Evolutionary conservation across 1,140 invertebrate species (phyloP), one percentile per base, ranked within the genome.

Genomic region (Cotesia vestalis): DNA sequence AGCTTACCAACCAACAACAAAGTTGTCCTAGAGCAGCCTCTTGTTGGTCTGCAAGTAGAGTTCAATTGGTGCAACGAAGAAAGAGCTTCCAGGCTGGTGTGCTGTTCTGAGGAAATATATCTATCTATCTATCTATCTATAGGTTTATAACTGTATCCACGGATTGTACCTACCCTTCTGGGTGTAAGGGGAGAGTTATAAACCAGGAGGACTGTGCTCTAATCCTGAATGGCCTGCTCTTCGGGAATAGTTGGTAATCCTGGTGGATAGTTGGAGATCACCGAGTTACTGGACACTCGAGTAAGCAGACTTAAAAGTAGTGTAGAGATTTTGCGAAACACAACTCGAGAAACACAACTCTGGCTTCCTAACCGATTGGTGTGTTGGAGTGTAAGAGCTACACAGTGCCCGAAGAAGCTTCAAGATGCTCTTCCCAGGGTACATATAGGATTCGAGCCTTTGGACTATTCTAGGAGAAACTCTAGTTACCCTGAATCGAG

Each of bases 191-290:
- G 52, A 12, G 69, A 72, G 70, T 73, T 60, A 66, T 60, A 74
- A 55, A 66, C 59, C 57, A 66, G 52, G 9, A 20, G 12, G 27
- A 68, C 52, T 53, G 38, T 69, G 71, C 77, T 83, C 80, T 87
- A 87, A 87, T 86, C 85, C 84, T 77, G 79, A 82, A 85, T 81
- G 82, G 81, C 76, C 81, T 77, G 84, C 82, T 87, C 85, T 87
- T 87, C 81, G 81, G 80, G 81, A 84, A 87, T 87, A 86, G 85
- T 87, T 87, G 81, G 85, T 87, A 87, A 87, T 87, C 85, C 85
- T 83, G 74, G 66, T 79, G 85, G 84, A 87, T 87, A 87, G 84
- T 86, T 85, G 79, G 84, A 86, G 85, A 87, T 86, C 85, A 86
- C 79, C 80, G 80, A 86, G 80, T 85, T 85, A 80, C 79, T 77